Evolutionary conservation across 2,888 invertebrate species (phyloP).

Genomic region (Arrhopalites spinosus): DNA sequence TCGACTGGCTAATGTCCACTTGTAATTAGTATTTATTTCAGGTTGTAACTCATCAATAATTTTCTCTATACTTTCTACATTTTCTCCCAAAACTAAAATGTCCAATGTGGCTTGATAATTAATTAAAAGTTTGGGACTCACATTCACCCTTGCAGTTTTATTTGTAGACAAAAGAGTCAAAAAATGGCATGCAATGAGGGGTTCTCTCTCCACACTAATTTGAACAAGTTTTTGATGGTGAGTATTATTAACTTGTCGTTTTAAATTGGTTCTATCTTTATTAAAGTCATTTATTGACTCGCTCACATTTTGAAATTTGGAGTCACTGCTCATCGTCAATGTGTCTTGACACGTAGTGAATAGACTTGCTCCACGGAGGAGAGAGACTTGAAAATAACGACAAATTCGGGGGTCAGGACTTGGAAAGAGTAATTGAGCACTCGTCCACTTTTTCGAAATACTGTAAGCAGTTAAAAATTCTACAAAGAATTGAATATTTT

Average conservation of each 20-base stretch:
- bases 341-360: constrained; percentile 15
- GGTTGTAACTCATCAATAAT: constrained; percentile 44
- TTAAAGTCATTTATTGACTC: too few relatives aligned
- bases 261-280: neutral
- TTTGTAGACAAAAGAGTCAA: neutral
- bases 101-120: constrained; percentile 30
- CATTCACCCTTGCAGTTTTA: neutral
- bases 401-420: constrained; percentile 34
- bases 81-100: constrained; percentile 33
- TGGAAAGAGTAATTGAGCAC: constrained; percentile 41
- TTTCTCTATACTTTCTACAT: constrained; percentile 6
- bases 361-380: constrained; percentile 15
- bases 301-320: too few relatives aligned
- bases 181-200: constrained; percentile 21
- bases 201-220: neutral
- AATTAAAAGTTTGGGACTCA: constrained; percentile 33
- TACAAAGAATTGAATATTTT: constrained; percentile 26
- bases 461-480: constrained; percentile 43
- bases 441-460: constrained; percentile 37
- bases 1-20: constrained; percentile 47
- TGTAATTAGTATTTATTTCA: constrained; percentile 44
- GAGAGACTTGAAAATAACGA: constrained; percentile 32
- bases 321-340: too few relatives aligned
- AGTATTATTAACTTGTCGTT: neutral
- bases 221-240: neutral